Evolutionary conservation across 2,797 vertebrate genomes (phyloP).

Genomic region (Phalloptychus januarius): DNA sequence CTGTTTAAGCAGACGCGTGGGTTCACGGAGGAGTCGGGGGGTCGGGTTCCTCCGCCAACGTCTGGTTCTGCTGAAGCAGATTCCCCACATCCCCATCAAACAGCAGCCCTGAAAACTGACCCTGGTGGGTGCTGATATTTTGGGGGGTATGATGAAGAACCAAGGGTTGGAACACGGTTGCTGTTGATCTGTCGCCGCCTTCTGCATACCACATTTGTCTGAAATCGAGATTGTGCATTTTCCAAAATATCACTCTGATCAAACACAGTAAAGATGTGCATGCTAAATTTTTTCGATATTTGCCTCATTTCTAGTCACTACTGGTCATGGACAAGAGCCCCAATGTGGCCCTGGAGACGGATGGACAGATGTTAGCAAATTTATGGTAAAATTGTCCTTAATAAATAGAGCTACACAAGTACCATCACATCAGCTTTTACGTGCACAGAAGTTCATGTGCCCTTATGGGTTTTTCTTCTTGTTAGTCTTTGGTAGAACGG

Average conservation of each 20-base stretch:
- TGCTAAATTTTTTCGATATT: neutral
- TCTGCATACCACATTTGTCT: slow-evolving; percentile 2
- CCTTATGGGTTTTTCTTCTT: neutral
- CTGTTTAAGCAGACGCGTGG: slow-evolving; percentile 71
- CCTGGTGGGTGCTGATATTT: slow-evolving; percentile 63
- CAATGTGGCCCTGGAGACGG: neutral
- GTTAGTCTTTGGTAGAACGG: slow-evolving; percentile 49
- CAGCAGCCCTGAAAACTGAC: slow-evolving; percentile 74
- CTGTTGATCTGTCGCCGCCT: slow-evolving; percentile 14
- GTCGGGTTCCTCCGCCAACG: slow-evolving; percentile 71
- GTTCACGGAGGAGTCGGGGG: slow-evolving; percentile 77
- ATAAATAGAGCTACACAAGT: neutral
- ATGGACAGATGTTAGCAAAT: neutral
- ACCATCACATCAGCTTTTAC: neutral
- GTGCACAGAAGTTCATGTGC: neutral
- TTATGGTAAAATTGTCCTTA: neutral
- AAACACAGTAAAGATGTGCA: neutral
- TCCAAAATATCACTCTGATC: neutral
- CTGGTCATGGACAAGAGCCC: neutral
- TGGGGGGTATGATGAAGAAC: slow-evolving; percentile 38
- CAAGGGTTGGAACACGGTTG: slow-evolving; percentile 16
- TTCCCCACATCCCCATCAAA: slow-evolving; percentile 77
- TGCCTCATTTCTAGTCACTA: neutral
- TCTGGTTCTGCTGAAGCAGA: slow-evolving; percentile 79
- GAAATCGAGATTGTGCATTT: neutral